Evolutionary conservation across 2,888 invertebrate species (phyloP).

Genomic region (Bombylius major): DNA sequence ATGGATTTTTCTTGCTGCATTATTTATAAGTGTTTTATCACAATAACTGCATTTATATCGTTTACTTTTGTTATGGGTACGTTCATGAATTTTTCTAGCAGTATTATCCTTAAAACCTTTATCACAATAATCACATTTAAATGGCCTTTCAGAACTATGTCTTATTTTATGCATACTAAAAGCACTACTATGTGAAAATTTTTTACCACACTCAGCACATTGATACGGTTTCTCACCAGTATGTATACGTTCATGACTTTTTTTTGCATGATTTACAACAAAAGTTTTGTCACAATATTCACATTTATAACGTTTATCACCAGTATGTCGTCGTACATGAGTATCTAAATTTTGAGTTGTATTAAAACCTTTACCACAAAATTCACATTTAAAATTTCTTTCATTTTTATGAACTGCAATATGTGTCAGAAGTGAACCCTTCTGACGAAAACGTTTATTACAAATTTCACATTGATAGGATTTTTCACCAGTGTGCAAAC

Average conservation of each 20-base stretch:
- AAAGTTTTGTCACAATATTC: no score
- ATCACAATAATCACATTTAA: neutral
- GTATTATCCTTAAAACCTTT: neutral
- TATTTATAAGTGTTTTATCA: no score
- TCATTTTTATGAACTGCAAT: slow-evolving; percentile 11
- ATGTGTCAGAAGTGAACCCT: slow-evolving; percentile 11
- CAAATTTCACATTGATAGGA: slow-evolving; percentile 13
- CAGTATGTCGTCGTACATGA: no score
- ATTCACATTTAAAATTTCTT: slow-evolving; percentile 11
- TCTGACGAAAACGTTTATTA: slow-evolving; percentile 11
- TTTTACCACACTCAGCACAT: no score
- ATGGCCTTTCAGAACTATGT: neutral
- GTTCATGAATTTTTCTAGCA: neutral
- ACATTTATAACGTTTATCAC: no score
- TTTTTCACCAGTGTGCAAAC: slow-evolving; percentile 14
- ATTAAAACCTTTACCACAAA: slow-evolving; percentile 10
- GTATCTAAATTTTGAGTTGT: no score
- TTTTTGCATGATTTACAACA: no score
- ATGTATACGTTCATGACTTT: no score
- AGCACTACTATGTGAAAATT: neutral
- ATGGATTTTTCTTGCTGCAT: no score
- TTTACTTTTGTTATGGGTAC: no score
- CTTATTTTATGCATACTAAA: neutral
- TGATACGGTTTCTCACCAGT: no score
- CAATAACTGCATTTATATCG: no score